Conservation (phyloP, 2,888 invertebrate genomes). For the Nymphalis polychloros region DNA sequence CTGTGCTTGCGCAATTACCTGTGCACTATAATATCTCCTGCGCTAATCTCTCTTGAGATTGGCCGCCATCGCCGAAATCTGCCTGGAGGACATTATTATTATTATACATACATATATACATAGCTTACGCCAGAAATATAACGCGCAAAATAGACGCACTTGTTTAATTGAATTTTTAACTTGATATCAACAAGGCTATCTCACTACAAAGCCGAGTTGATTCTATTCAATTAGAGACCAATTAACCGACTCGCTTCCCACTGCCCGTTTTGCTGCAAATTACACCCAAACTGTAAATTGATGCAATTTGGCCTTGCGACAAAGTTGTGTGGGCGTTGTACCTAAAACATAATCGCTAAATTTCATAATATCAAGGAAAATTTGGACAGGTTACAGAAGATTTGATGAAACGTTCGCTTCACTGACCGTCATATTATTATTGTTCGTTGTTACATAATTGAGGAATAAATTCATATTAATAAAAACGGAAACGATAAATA, state of each 20-base stretch:
- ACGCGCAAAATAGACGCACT: neutral
- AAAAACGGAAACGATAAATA: no score
- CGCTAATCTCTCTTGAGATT: no score
- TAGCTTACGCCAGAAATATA: neutral
- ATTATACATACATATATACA: no score
- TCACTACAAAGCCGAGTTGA: conserved; percentile 38
- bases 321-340: conserved; percentile 17
- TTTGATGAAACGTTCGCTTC: neutral
- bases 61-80: no score
- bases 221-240: conserved; percentile 49
- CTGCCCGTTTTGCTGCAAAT: conserved; percentile 31
- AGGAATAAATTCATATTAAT: neutral
- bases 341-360: neutral
- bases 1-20: no score
- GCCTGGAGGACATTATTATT: no score
- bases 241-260: conserved; percentile 45
- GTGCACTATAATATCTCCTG: no score
- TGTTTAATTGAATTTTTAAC: conserved; percentile 15
- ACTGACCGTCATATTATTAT: neutral
- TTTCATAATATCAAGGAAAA: neutral
- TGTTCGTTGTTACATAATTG: neutral
- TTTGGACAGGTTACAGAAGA: neutral
- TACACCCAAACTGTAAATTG: conserved; percentile 33
- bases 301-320: conserved; percentile 29
- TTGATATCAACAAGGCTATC: conserved; percentile 41